Conservation (phyloP, 2,888 invertebrate species). For the Sicus ferrugineus region DNA sequence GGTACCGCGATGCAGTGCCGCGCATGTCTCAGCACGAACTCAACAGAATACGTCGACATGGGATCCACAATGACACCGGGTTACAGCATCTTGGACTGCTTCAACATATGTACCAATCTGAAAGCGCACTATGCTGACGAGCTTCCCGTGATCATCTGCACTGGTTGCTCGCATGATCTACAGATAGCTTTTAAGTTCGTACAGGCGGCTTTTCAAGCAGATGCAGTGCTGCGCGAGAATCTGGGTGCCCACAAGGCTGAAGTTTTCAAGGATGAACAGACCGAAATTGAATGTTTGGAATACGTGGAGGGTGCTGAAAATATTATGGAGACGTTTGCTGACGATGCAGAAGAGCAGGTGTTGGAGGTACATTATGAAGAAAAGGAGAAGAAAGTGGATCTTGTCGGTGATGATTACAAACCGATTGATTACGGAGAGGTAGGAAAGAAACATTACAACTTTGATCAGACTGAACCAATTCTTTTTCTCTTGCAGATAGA, state of each 20-base stretch:
- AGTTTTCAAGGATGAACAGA: background rate
- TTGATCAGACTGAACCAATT: background rate
- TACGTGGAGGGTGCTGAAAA: conserved; percentile 7
- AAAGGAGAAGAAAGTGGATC: background rate
- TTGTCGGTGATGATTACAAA: background rate
- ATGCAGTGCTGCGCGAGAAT: conserved; percentile 31
- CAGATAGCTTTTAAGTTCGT: conserved; percentile 36
- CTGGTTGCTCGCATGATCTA: conserved; percentile 32
- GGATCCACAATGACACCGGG: conserved; percentile 35
- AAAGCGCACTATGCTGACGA: conserved; percentile 37
- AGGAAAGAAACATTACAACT: background rate
- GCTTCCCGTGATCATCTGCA: conserved; percentile 37
- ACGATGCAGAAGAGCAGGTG: conserved; percentile 8
- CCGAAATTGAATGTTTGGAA: conserved; percentile 16
- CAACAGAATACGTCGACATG: conserved; percentile 41
- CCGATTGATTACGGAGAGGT: conserved; percentile 1
- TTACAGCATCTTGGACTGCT: conserved; percentile 39
- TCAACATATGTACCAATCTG: conserved; percentile 43
- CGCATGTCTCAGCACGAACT: conserved; percentile 40
- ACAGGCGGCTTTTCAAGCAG: conserved; percentile 33
- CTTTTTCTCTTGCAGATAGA: background rate
- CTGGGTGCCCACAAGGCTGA: background rate
- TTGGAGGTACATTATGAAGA: conserved; percentile 24
- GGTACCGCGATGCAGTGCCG: conserved; percentile 39
- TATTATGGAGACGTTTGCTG: conserved; percentile 13